A percentile compares a stretch with the other conserved stretches of the same genome.
Evolutionary conservation across 2,113 vertebrate species (phyloP).

Genomic region (Ifrita kowaldi): DNA sequence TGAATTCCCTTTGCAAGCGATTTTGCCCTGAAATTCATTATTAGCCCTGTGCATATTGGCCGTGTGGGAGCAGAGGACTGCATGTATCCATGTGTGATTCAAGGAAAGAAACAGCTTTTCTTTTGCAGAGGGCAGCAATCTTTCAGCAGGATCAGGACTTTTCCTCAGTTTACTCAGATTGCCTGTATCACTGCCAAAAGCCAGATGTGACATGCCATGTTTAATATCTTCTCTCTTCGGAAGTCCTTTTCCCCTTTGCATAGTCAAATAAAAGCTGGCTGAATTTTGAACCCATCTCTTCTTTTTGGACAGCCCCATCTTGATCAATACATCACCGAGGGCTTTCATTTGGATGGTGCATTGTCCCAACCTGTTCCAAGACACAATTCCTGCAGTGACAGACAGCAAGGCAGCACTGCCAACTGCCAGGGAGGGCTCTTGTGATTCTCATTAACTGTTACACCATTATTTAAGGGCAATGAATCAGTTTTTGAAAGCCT

Average conservation of each 20-base stretch:
- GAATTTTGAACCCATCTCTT: neutral
- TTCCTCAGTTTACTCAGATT: neutral
- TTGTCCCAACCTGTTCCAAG: neutral
- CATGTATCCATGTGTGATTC: rapidly evolving
- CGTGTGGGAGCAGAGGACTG: neutral
- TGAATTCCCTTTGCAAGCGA: neutral
- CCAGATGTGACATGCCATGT: neutral
- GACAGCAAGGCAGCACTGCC: slow-evolving; percentile 52
- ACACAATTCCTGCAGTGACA: slow-evolving; percentile 17
- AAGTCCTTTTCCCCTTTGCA: neutral
- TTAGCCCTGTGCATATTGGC: neutral
- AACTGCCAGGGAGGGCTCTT: slow-evolving; percentile 57
- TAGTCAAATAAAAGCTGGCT: slow-evolving; percentile 6
- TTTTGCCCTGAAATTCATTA: neutral
- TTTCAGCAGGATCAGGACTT: neutral
- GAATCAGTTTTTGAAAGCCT: slow-evolving; percentile 41
- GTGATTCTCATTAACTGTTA: slow-evolving; percentile 25
- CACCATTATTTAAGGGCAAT: slow-evolving; percentile 58
- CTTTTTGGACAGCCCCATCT: neutral
- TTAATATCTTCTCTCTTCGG: neutral
- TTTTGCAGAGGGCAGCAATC: neutral
- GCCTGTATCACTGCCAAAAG: neutral
- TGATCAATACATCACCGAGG: slow-evolving; percentile 27
- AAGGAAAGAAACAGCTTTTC: neutral
- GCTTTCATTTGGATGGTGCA: slow-evolving; percentile 41